Base-by-base conservation (phyloP, 2,888 invertebrate species). In the Andrena marginata region DNA sequence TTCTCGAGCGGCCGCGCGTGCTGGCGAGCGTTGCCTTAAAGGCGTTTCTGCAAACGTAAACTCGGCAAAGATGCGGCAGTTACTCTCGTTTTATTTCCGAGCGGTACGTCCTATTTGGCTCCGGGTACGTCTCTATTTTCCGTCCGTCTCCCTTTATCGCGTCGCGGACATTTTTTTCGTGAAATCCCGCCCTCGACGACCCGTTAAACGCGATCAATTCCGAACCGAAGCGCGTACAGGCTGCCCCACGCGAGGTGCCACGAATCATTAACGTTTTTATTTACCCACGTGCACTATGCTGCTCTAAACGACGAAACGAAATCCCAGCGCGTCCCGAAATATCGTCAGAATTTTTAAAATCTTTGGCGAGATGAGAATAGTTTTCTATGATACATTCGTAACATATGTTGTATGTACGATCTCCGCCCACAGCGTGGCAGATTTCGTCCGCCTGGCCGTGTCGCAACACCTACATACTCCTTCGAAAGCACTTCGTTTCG, bases 31-130 rank as follows among this genome's bases (percentile, higher is more conserved):
- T 13, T 42, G 62, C 48, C 49, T 70, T 67, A 71, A 78, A 80
- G 67, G 48, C 49, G 56, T 72, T 82, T 72, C 70, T 63, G 31
- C 48, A 60, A 71, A 69, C 69, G 86, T 74, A 70, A 71, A 80
- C 63, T 64, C 75, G 42, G 69, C 72, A 56, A 80, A 71, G 33
- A 67, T 85, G 70, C 62, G 49, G 23, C 68, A 49, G 77, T 51
- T 79, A 77, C 70, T 84, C 49, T 80, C 63, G 75, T 85, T 86
- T 86, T 83, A 78, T 78, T 86, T 86, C 60, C 59, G 59, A 84
- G 62, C 80, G 42, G 69, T 77, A 80, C 54, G 74, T 83, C 72
- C 84, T 83, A 77, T 84, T 84, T 85, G 85, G 86, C 86, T 86
- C 84, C 63, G 74, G 42, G 70, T 51, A 4, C 72, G 80, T 67